Conservation (phyloP, 2,797 vertebrate species). For the Pangasius sanitwongsei region DNA sequence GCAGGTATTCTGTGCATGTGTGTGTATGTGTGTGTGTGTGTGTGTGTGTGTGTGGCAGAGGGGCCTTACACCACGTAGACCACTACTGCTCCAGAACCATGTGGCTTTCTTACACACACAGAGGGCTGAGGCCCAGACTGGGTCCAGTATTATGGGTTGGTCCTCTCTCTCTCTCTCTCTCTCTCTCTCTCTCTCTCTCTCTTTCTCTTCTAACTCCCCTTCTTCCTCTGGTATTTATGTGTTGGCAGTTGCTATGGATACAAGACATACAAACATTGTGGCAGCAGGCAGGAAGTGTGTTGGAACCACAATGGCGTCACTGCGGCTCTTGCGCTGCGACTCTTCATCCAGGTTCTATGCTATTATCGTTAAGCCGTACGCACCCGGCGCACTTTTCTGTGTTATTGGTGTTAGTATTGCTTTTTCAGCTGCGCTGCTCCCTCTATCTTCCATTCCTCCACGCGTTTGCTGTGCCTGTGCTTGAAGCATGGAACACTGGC, state of each 20-base stretch:
- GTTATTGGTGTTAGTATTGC: conserved; percentile 72
- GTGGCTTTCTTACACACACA: conserved; percentile 31
- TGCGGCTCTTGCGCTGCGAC: conserved; percentile 76
- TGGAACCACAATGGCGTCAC: conserved; percentile 85
- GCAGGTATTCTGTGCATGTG: background rate
- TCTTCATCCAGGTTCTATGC: conserved; percentile 66
- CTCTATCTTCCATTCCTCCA: conserved; percentile 4
- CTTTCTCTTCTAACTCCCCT: conserved; percentile 9
- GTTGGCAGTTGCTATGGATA: conserved; percentile 76
- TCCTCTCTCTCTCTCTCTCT: conserved; percentile 44
- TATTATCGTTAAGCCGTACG: conserved; percentile 71
- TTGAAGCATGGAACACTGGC: conserved; percentile 35
- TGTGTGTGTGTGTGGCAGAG: background rate
- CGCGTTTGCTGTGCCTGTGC: background rate
- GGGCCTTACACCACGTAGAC: conserved; percentile 35
- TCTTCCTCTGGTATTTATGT: conserved; percentile 77
- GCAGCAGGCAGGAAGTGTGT: conserved; percentile 82
- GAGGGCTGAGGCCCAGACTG: conserved; percentile 57
- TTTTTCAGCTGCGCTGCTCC: conserved; percentile 73
- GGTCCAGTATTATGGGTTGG: conserved; percentile 61
- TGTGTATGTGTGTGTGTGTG: background rate
- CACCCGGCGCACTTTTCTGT: conserved; percentile 62
- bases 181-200: conserved; percentile 62
- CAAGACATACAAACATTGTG: conserved; percentile 82
- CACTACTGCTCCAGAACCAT: conserved; percentile 39